Evolutionary conservation across 2,888 invertebrate genomes (phyloP).

Genomic region (Rhingia campestris): DNA sequence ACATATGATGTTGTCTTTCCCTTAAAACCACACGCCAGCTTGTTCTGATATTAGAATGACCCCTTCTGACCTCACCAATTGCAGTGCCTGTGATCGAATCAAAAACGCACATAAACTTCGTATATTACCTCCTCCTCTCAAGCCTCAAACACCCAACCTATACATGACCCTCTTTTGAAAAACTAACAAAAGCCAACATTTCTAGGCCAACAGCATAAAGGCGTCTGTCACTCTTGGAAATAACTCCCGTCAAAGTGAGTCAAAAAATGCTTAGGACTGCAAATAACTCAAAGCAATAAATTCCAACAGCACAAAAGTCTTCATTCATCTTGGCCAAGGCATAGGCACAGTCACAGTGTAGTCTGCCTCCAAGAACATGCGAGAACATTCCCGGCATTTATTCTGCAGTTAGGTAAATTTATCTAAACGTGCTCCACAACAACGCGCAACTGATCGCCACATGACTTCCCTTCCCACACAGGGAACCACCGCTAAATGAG

Average conservation of each 20-base stretch:
- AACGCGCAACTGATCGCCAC: slow-evolving; percentile 33
- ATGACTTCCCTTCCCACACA: slow-evolving; percentile 52
- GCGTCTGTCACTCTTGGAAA: background rate
- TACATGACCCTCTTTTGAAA: background rate
- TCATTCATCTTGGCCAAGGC: slow-evolving; percentile 40
- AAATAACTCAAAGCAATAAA: slow-evolving; percentile 46
- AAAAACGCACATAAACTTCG: no score
- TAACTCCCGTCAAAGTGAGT: slow-evolving; percentile 18
- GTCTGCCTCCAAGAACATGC: slow-evolving; percentile 28
- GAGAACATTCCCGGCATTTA: slow-evolving; percentile 50
- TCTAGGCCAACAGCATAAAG: slow-evolving; percentile 41
- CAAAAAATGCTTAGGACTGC: slow-evolving; percentile 19
- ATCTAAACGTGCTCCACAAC: slow-evolving; percentile 40
- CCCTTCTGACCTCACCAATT: no score
- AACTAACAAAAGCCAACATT: background rate
- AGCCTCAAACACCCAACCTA: no score
- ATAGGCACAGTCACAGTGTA: slow-evolving; percentile 11
- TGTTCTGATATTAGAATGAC: no score
- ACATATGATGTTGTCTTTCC: no score
- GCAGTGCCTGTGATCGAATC: no score
- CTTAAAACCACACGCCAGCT: no score
- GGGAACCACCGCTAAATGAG: slow-evolving; percentile 58
- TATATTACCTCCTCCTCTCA: no score
- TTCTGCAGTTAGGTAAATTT: slow-evolving; percentile 64
- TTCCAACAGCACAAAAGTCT: slow-evolving; percentile 45